Evolutionary conservation across 2,113 vertebrate species (phyloP), one percentile per base, ranked within the genome.

Genomic region (Chaenocephalus aceratus): DNA sequence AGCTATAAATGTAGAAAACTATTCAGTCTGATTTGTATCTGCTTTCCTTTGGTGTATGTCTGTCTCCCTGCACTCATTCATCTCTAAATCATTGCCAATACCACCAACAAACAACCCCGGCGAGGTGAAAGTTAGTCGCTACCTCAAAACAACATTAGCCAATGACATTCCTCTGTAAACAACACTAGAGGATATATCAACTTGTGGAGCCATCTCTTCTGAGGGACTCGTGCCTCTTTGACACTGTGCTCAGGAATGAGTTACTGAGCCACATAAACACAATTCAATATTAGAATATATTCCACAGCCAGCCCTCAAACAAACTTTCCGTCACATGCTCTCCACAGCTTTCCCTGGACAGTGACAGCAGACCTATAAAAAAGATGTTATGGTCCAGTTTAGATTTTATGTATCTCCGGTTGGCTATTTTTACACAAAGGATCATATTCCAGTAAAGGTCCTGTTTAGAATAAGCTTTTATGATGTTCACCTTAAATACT

Each of bases 221-320:
- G 58, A 66, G 21, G 4, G 61, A 54, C 72, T 65, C 36, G 77
- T 79, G 81, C 74, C 70, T 82, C 58, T 61, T 46, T 78, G 89
- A 83, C 74, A 80, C 69, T 73, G 78, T 80, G 46, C 6, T 51
- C 34, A 1, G 5, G 23, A 18, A 21, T 78, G 73, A 84, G 83
- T 64, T 52, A 76, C 23, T 46, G 75, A 51, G 46, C 26, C 26
- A 30, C 26, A 30, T 30, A 30, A 30, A 30, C 26, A 30, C 26
- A 30, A 30, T 30, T 30, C 3, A 30, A 30, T 30, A 30, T 30
- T 30, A 2, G 1, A 26, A 26, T 26, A 26, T 26, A 26, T 26
- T 30, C 26, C 26, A 30, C 21, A 10, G 34, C 72, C 67, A 69
- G 44, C 78, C 52, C 53, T 73, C 67, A 58, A 53, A 66, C 58